Conservation (phyloP, 2,113 vertebrate genomes). For the Vulpes ferrilata region DNA sequence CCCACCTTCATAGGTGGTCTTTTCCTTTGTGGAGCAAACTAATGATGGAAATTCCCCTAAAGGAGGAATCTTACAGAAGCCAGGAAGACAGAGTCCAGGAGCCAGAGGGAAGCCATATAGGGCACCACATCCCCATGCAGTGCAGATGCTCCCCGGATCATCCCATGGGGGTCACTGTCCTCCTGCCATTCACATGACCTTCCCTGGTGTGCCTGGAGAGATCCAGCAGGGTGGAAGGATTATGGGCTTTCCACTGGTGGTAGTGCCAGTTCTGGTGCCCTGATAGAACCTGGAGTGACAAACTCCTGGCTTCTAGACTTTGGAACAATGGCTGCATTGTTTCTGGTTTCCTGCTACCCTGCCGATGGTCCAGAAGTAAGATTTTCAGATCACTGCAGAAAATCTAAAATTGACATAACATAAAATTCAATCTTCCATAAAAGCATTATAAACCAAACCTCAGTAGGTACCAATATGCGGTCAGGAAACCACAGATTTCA, state of each 20-base stretch:
- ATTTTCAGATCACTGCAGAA: not conserved
- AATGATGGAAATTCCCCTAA: not conserved
- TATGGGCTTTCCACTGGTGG: not conserved
- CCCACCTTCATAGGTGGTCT: not conserved
- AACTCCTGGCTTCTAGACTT: not conserved
- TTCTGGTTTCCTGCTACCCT: not conserved
- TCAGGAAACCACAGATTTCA: not conserved
- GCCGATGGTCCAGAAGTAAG: not conserved
- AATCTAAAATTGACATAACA: not conserved
- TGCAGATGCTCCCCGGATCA: too few species aligned
- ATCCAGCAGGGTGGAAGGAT: not conserved
- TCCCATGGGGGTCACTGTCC: accelerated
- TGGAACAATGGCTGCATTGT: not conserved
- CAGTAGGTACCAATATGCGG: not conserved
- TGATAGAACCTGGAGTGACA: not conserved
- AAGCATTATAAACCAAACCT: not conserved
- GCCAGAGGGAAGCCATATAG: accelerated
- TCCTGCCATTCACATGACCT: not conserved
- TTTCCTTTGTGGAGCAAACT: not conserved
- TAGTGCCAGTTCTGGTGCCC: accelerated
- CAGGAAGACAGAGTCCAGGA: not conserved
- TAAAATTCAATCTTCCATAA: not conserved
- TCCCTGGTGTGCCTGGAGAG: accelerated
- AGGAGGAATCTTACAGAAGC: not conserved
- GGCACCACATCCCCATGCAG: accelerated